Evolutionary conservation across 2,797 vertebrate genomes (phyloP).

Genomic region (Scolopax rusticola): DNA sequence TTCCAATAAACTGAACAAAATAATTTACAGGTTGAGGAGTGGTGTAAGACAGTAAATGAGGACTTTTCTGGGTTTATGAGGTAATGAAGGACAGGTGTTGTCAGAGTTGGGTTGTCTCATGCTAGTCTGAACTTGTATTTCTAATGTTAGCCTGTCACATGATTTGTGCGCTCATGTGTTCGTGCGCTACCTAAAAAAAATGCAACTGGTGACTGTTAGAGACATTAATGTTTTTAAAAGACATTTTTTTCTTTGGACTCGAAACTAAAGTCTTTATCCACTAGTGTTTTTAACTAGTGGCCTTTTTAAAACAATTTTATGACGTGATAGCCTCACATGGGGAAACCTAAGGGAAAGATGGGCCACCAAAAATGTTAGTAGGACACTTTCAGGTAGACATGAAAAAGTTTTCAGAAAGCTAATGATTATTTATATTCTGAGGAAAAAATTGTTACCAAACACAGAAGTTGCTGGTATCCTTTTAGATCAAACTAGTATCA

Average conservation of each 20-base stretch:
- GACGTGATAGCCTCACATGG: not conserved
- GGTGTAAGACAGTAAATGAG: not conserved
- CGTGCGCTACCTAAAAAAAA: not conserved
- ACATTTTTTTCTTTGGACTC: not conserved
- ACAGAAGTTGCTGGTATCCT: not conserved
- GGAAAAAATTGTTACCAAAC: not conserved
- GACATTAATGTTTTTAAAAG: not conserved
- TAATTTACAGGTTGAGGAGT: not conserved
- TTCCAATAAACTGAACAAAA: not conserved
- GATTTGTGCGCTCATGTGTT: not conserved
- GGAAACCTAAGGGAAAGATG: not conserved
- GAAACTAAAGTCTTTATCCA: not conserved
- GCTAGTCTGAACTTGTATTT: not conserved
- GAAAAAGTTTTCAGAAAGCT: not conserved
- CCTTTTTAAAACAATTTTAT: not conserved
- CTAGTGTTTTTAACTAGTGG: not conserved
- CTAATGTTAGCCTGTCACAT: not conserved
- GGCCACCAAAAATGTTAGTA: not conserved
- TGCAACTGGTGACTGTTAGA: not conserved
- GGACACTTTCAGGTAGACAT: not conserved
- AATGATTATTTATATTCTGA: not conserved
- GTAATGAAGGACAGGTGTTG: rapidly evolving
- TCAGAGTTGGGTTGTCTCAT: not conserved
- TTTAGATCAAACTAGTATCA: not conserved
- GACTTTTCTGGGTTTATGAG: not conserved